These are phyloP conservation scores for Parazoanthus atlanticus DNA, from an alignment of 92 coral and sea anemone genomes.

Conservation along the genomic window DNA sequence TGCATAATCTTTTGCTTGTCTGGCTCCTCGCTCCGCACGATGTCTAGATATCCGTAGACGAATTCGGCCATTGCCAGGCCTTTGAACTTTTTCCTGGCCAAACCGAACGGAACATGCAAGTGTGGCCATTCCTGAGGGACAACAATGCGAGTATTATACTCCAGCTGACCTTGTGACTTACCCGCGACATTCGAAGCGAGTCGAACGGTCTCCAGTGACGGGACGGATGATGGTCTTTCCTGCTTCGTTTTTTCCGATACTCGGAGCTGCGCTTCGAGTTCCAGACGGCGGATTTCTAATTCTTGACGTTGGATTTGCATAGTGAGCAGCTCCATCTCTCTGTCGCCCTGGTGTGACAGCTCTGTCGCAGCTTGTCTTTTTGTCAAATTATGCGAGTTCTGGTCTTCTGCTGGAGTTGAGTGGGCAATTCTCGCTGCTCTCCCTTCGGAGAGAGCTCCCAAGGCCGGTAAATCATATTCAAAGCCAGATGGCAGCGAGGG, in stretches of 20 bases:
- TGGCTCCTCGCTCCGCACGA: not conserved
- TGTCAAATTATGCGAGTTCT: not conserved
- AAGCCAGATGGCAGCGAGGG: constrained; percentile 7
- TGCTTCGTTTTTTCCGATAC: not conserved
- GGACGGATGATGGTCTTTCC: not conserved
- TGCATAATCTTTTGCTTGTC: constrained; percentile 1
- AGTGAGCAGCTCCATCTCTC: constrained; percentile 12
- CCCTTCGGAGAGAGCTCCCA: not conserved
- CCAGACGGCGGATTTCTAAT: constrained; percentile 12
- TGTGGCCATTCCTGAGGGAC: constrained; percentile 41
- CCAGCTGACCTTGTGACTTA: constrained; percentile 46
- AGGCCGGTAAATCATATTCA: not conserved
- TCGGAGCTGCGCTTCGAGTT: constrained; percentile 23
- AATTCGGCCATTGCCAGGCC: constrained; percentile 39
- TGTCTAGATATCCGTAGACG: constrained; percentile 19
- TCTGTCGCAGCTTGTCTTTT: not conserved
- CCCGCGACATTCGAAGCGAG: constrained; percentile 1
- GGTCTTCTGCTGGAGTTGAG: constrained; percentile 9
- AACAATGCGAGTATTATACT: constrained; percentile 38
- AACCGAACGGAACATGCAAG: constrained; percentile 25
- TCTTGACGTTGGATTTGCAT: constrained; percentile 37
- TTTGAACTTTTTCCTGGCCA: constrained; percentile 28
- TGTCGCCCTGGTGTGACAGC: constrained; percentile 1
- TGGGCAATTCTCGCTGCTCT: not conserved
- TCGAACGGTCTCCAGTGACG: not conserved